Percentiles rank a stretch among this genome's conserved stretches.
These are phyloP conservation scores for Nanger granti DNA, from an alignment of 2,113 vertebrate species.

Conservation along the genomic window DNA sequence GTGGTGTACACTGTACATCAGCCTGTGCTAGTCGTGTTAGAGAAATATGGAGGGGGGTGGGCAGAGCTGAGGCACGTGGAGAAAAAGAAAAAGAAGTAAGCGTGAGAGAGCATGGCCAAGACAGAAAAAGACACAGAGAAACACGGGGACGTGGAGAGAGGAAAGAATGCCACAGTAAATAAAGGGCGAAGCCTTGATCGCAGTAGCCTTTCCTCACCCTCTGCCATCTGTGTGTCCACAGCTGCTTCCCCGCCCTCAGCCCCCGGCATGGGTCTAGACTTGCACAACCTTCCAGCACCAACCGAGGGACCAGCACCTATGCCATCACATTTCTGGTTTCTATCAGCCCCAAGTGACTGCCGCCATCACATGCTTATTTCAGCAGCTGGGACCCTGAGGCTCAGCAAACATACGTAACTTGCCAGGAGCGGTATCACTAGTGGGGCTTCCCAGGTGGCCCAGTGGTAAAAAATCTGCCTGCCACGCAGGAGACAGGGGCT, in stretches of 20 bases:
- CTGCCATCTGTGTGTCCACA: neutral
- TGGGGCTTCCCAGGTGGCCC: neutral
- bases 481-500: neutral
- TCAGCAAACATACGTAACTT: neutral
- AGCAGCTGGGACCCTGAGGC: neutral
- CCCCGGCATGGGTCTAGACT: neutral
- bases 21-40: neutral
- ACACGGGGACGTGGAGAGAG: neutral
- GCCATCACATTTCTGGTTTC: neutral
- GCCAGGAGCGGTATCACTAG: neutral
- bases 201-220: neutral
- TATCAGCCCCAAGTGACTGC: neutral
- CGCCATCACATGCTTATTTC: neutral
- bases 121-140: neutral
- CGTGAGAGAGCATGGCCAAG: neutral
- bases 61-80: neutral
- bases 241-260: neutral
- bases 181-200: neutral
- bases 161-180: neutral
- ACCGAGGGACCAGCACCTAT: neutral
- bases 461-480: neutral
- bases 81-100: neutral
- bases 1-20: neutral
- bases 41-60: fast-evolving
- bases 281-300: neutral